Conservation (phyloP, 2,888 invertebrate genomes). For the Dendrolimus houi region DNA sequence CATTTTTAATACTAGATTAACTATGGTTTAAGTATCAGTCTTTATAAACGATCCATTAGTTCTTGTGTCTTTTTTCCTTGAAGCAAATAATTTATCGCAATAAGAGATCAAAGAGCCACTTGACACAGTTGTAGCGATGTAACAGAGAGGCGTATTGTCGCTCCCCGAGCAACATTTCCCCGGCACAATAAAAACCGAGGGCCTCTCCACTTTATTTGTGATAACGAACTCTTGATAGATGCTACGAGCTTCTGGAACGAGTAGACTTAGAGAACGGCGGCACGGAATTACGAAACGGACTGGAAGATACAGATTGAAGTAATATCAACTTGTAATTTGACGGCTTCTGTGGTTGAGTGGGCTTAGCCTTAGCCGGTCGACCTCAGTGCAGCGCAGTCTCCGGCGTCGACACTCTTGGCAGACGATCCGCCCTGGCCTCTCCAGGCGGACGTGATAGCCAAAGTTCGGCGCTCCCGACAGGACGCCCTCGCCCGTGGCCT, state of each 20-base stretch:
- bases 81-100: neutral
- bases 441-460: too few species aligned
- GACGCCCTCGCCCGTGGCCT: too few species aligned
- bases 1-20: too few species aligned
- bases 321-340: too few species aligned
- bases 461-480: too few species aligned
- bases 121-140: constrained; percentile 39
- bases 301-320: neutral
- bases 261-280: constrained; percentile 8
- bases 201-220: constrained; percentile 59
- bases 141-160: neutral
- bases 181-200: constrained; percentile 54
- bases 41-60: too few species aligned
- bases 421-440: too few species aligned
- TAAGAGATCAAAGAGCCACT: constrained; percentile 19
- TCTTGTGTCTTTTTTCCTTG: neutral
- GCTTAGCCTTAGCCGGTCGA: too few species aligned
- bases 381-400: too few species aligned
- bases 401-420: too few species aligned
- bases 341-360: too few species aligned
- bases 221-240: constrained; percentile 57
- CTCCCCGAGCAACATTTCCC: constrained; percentile 16
- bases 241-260: constrained; percentile 23
- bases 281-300: neutral
- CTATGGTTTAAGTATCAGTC: too few species aligned